A percentile compares a stretch with the other conserved stretches of the same genome.
phyloP scores from a whole-genome alignment of 2,113 vertebrate species.

The Pycnonotus jocosus region DNA sequence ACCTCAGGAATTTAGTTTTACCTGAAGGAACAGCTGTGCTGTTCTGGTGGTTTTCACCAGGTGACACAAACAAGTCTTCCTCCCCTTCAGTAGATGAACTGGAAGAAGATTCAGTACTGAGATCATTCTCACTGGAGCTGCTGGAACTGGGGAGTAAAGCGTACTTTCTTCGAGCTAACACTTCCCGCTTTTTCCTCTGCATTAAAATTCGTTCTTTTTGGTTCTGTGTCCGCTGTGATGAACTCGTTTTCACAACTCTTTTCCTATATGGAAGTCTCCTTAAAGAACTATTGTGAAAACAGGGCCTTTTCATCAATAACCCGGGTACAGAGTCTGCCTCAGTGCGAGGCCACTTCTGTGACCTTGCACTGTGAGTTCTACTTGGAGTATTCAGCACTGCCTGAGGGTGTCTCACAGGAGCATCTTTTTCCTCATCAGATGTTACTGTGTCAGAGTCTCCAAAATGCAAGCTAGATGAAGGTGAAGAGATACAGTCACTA shows the following conservation, averaged over 20 bases:
- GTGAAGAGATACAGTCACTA: conserved; percentile 95
- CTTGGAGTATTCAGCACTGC: conserved; percentile 70
- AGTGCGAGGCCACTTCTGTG: conserved; percentile 89
- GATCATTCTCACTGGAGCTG: conserved; percentile 91
- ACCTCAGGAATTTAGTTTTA: conserved; percentile 46
- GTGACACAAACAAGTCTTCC: conserved; percentile 89
- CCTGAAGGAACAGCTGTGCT: conserved; percentile 87
- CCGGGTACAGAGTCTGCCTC: conserved; percentile 84
- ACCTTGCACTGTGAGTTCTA: conserved; percentile 83
- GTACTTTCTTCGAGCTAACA: conserved; percentile 89
- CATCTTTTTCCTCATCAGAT: conserved; percentile 88
- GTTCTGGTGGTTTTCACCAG: conserved; percentile 86
- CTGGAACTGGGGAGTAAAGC: conserved; percentile 93
- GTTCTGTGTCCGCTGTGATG: conserved; percentile 88
- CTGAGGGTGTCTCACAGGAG: conserved; percentile 70
- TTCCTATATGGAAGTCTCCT: conserved; percentile 86
- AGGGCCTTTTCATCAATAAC: conserved; percentile 87
- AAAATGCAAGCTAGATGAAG: conserved; percentile 93
- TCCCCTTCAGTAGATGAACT: conserved; percentile 92
- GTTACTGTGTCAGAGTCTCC: conserved; percentile 96
- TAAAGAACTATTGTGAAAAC: conserved; percentile 77
- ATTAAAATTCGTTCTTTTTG: conserved; percentile 92
- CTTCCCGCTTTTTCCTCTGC: conserved; percentile 93
- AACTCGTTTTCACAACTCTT: conserved; percentile 86
- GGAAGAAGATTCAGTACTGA: conserved; percentile 88